phyloP scores from a whole-genome alignment of 2,113 vertebrate species.

The Panthera tigris region DNA sequence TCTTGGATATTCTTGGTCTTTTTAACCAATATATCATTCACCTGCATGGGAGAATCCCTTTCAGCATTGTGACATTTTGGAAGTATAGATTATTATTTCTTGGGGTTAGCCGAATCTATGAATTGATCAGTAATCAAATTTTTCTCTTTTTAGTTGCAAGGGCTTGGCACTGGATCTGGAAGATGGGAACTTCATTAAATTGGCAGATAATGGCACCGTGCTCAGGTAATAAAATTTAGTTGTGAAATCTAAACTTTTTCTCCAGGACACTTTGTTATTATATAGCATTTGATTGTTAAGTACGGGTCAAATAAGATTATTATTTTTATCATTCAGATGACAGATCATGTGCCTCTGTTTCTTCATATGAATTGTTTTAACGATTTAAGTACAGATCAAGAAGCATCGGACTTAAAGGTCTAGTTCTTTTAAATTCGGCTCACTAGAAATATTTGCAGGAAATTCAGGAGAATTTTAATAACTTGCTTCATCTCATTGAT shows the following conservation, averaged over 20 bases:
- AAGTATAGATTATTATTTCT: neutral
- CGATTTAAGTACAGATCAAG: neutral
- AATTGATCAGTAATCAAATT: neutral
- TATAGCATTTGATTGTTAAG: neutral
- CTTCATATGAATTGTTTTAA: neutral
- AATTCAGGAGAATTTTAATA: neutral
- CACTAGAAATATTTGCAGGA: conserved; percentile 21
- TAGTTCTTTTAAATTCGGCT: conserved; percentile 38
- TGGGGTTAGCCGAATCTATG: neutral
- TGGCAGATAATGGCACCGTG: conserved; percentile 94
- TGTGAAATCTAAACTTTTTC: neutral
- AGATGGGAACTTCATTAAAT: conserved; percentile 95
- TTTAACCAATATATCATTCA: conserved; percentile 8
- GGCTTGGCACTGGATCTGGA: conserved; percentile 95
- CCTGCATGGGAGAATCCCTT: neutral
- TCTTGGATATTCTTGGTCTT: neutral
- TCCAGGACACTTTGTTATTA: neutral
- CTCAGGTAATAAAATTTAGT: conserved; percentile 87
- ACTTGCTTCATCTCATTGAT: neutral
- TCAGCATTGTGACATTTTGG: neutral
- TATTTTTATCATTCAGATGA: neutral
- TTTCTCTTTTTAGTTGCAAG: conserved; percentile 89
- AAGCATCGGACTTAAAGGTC: neutral
- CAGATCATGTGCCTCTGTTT: neutral
- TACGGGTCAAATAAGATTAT: neutral